phyloP scores from a whole-genome alignment of 2,113 vertebrate species.

The Mirza zaza region DNA sequence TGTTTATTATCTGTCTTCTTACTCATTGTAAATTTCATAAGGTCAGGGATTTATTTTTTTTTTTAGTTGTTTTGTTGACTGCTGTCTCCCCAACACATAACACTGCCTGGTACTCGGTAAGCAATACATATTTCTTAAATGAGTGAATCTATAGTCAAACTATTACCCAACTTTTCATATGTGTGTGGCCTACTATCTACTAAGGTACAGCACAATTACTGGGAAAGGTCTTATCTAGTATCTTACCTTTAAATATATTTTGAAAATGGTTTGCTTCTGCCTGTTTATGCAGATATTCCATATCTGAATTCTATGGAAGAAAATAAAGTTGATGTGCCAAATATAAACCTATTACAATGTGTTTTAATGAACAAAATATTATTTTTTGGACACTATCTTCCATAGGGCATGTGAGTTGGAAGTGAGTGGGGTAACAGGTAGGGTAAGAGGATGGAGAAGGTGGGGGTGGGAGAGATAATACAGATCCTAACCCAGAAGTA shows the following conservation, averaged over 20 bases:
- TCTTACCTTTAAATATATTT: constrained; percentile 15
- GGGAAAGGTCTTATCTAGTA: background rate
- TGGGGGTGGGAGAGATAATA: background rate
- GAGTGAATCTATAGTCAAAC: background rate
- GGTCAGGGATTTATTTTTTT: background rate
- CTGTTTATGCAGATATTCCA: background rate
- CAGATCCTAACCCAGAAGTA: background rate
- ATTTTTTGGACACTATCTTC: background rate
- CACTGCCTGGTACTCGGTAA: background rate
- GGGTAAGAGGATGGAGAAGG: background rate
- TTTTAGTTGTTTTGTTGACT: background rate
- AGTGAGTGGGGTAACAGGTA: background rate
- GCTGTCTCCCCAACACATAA: background rate
- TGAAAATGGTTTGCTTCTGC: background rate
- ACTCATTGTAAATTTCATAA: background rate
- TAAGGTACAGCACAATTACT: background rate
- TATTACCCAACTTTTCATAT: background rate
- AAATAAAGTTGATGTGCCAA: background rate
- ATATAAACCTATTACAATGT: constrained; percentile 5
- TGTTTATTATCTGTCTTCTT: background rate
- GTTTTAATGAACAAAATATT: constrained; percentile 13
- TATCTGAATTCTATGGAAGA: constrained; percentile 36
- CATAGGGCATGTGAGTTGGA: background rate
- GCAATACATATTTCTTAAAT: background rate
- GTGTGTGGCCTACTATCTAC: background rate